Evolutionary conservation across 2,888 invertebrate species (phyloP).

Genomic region (Agrotis puta): DNA sequence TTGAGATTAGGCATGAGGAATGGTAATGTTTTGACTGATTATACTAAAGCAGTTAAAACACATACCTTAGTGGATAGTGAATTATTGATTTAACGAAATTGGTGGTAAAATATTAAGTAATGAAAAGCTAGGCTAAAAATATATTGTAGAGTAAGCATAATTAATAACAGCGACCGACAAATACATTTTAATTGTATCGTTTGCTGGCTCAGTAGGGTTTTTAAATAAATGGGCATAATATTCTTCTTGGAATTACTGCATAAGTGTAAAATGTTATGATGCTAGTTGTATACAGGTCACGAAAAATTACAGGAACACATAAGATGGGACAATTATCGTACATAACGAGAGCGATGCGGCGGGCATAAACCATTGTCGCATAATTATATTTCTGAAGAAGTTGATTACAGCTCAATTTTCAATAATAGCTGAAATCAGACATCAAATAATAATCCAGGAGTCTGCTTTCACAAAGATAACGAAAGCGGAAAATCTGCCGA

Average conservation of each 20-base stretch:
- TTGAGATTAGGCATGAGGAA: no score
- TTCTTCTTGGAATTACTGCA: no score
- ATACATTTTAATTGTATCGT: not conserved
- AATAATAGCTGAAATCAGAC: not conserved
- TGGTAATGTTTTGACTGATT: no score
- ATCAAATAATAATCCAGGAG: not conserved
- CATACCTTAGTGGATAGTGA: no score
- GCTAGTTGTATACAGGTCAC: no score
- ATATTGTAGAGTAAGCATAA: not conserved
- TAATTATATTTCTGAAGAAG: not conserved
- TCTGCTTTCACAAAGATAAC: not conserved
- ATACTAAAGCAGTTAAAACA: no score
- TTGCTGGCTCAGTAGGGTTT: not conserved
- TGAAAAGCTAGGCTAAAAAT: no score
- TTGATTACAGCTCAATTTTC: not conserved
- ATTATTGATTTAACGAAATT: not conserved
- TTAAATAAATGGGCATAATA: not conserved
- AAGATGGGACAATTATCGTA: no score
- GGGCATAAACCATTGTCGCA: no score
- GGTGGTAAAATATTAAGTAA: not conserved
- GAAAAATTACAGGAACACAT: no score
- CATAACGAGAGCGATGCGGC: no score
- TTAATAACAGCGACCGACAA: not conserved
- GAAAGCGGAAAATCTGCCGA: not conserved
- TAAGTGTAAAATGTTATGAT: no score